Evolutionary conservation across 2,888 invertebrate species (phyloP), one percentile per base, ranked within the genome.

Genomic region (Erebia epiphron): DNA sequence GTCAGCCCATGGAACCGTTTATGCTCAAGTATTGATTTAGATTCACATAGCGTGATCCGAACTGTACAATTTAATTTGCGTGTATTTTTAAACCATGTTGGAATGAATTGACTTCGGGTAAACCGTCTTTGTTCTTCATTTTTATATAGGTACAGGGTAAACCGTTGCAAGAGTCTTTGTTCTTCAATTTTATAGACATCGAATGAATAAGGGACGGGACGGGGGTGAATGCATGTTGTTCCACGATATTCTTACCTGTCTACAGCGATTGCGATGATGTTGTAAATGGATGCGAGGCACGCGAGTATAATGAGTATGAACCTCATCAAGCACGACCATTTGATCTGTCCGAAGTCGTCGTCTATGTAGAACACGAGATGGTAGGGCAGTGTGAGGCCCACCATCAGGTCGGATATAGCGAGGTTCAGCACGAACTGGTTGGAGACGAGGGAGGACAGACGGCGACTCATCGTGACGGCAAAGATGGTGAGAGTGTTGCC

Each of bases 351-450:
- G 78, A 97, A 93, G 71, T 94, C 91, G 8, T 92, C 91, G 78
- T 94, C 92, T 75, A 96, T 85, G 86, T 96, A 96, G 88, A 97
- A 97, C 62, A 95, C 95, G 80, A 96, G 94, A 84, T 97, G 97
- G 87, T 96, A 97, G 18, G 97, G 97, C 78, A 97, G 88, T 49
- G 96, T 95, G 52, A 97, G 87, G 5, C 97, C 97, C 69, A 97
- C 97, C 87, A 97, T 93, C 63, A 97, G 93, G 88, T 97, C 97
- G 35, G 97, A 96, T 75, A 97, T 92, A 43, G 97, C 97, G 79
- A 97, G 89, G 85, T 96, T 97, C 73, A 97, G 94, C 75, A 97
- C 95, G 88, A 97, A 97, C 79, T 96, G 95, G 89, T 97, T 97
- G 71, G 97, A 96, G 68, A 96, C 95, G 64, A 96, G 94, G 54